Evolutionary conservation across 2,888 invertebrate genomes (phyloP).

Genomic region (Eumerus sabulonum): DNA sequence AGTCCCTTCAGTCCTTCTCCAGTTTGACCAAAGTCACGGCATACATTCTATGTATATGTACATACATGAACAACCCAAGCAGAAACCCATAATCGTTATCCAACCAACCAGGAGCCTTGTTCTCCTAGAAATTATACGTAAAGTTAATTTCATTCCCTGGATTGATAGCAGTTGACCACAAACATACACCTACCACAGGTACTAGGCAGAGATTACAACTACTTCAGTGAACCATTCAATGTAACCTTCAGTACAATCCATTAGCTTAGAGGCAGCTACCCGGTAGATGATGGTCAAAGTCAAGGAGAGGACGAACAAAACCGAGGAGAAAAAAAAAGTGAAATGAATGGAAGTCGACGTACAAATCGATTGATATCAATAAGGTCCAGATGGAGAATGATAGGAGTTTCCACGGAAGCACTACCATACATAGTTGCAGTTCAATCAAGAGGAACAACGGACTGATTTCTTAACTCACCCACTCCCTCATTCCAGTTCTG

Average conservation of each 20-base stretch:
- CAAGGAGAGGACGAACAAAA: not conserved
- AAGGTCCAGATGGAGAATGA: slow-evolving; percentile 50
- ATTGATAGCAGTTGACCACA: slow-evolving; percentile 53
- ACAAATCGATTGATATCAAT: slow-evolving; percentile 62
- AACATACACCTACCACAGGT: slow-evolving; percentile 19
- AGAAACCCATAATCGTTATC: slow-evolving; percentile 41
- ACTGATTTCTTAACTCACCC: slow-evolving; percentile 23
- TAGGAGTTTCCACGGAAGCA: slow-evolving; percentile 1
- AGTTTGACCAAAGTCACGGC: slow-evolving; percentile 19
- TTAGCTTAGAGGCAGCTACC: slow-evolving; percentile 3
- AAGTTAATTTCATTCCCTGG: slow-evolving; percentile 45
- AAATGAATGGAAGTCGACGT: slow-evolving; percentile 3
- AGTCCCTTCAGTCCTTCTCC: slow-evolving; percentile 11
- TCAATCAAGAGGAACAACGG: slow-evolving; percentile 47
- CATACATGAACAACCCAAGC: no score
- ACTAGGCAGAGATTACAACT: not conserved
- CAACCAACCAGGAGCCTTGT: slow-evolving; percentile 55
- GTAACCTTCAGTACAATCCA: slow-evolving; percentile 14
- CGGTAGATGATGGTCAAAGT: not conserved
- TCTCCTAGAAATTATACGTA: slow-evolving; percentile 37
- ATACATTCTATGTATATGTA: slow-evolving; percentile 7
- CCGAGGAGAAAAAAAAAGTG: not conserved
- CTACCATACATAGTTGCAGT: slow-evolving; percentile 14
- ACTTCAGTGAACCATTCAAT: not conserved
- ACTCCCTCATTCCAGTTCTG: slow-evolving; percentile 2